These are phyloP conservation scores for Mesoclemmys tuberculata DNA, from an alignment of 2,113 vertebrate genomes.

Conservation along the genomic window DNA sequence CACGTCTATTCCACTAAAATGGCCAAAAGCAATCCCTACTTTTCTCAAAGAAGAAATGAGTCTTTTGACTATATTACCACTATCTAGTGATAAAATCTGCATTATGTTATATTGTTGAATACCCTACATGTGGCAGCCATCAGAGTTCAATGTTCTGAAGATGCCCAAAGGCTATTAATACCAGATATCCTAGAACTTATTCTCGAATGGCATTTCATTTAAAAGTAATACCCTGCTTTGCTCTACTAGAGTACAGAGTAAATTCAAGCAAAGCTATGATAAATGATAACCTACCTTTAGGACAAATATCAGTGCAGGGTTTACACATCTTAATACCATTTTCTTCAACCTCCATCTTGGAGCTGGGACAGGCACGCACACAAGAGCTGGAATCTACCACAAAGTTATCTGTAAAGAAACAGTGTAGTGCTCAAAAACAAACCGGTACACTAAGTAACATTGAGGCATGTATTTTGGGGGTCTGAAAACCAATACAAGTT, in stretches of 20 bases:
- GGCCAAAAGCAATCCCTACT: background rate
- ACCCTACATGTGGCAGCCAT: background rate
- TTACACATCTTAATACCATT: constrained; percentile 97
- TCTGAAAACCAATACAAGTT: background rate
- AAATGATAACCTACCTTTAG: constrained; percentile 87
- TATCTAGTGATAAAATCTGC: background rate
- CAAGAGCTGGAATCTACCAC: constrained; percentile 99
- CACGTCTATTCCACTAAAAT: background rate
- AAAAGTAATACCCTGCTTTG: background rate
- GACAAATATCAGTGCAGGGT: constrained; percentile 97
- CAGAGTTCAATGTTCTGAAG: background rate
- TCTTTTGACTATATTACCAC: background rate
- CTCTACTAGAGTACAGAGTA: background rate
- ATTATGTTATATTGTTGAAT: background rate
- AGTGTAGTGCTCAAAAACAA: background rate
- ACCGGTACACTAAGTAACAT: background rate
- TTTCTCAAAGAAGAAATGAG: constrained; percentile 1
- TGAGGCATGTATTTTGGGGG: background rate
- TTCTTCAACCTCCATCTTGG: constrained; percentile 99
- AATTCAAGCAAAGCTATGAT: background rate
- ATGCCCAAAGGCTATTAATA: background rate
- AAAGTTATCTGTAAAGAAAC: constrained; percentile 90
- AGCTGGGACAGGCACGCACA: constrained; percentile 95
- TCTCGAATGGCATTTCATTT: background rate
- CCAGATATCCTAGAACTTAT: background rate